These are phyloP conservation scores for Arizona elegans DNA, from an alignment of 2,113 vertebrate genomes.

Conservation along the genomic window DNA sequence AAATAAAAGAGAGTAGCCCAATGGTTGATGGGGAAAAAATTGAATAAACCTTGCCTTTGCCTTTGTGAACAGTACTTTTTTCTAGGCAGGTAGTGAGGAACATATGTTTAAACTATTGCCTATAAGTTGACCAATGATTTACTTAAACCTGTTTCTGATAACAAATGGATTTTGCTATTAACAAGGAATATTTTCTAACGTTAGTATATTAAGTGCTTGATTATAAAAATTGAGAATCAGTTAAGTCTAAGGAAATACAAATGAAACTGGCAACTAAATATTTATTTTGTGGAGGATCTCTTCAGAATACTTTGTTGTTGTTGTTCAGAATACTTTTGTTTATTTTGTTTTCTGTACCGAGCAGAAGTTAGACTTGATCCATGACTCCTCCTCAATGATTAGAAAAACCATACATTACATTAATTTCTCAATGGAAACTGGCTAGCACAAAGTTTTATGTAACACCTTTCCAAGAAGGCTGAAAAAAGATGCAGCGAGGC, in stretches of 20 bases:
- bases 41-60: slow-evolving; percentile 24
- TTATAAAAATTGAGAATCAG: slow-evolving; percentile 21
- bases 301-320: background rate
- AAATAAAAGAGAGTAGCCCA: slow-evolving; percentile 28
- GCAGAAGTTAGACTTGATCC: background rate
- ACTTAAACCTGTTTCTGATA: slow-evolving; percentile 32
- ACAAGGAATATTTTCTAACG: slow-evolving; percentile 49
- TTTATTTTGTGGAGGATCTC: background rate
- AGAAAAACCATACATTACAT: background rate
- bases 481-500: background rate
- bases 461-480: background rate
- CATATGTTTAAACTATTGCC: background rate
- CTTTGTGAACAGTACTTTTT: slow-evolving; percentile 35
- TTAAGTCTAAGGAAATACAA: slow-evolving; percentile 38
- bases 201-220: slow-evolving; percentile 35
- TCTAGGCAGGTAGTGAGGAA: slow-evolving; percentile 4
- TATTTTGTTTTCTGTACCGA: background rate
- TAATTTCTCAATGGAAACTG: background rate
- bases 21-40: slow-evolving; percentile 20
- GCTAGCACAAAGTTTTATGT: background rate
- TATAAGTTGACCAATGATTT: background rate
- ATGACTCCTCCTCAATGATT: background rate
- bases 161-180: slow-evolving; percentile 33
- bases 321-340: too few relatives aligned
- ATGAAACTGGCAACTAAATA: background rate